These are phyloP conservation scores for Achlya flavicornis DNA, from an alignment of 2,888 invertebrate genomes.

Conservation along the genomic window DNA sequence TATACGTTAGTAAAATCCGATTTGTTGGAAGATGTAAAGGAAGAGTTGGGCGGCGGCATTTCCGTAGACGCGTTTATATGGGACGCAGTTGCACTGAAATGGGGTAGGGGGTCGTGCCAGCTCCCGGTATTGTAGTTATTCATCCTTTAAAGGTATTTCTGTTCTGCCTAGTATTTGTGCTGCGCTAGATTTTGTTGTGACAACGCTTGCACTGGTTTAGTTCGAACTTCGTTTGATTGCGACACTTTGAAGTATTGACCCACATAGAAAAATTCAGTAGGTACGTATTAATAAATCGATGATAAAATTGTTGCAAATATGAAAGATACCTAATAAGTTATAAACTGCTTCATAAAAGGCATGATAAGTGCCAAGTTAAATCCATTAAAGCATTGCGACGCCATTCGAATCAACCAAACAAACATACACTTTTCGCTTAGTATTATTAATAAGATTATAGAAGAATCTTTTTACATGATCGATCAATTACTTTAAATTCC, in stretches of 20 bases:
- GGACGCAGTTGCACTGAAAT: constrained; percentile 28
- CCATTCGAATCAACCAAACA: too few species aligned
- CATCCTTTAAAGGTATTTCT: constrained; percentile 2
- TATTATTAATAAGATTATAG: too few species aligned
- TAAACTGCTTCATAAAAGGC: too few species aligned
- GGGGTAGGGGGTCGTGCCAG: constrained; percentile 24
- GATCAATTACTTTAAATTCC: neutral
- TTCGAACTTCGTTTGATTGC: neutral
- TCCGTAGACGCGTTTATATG: constrained; percentile 26
- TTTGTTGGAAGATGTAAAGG: constrained; percentile 17
- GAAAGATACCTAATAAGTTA: too few species aligned
- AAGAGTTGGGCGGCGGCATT: constrained; percentile 30
- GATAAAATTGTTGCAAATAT: too few species aligned
- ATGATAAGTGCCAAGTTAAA: too few species aligned
- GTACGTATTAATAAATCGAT: too few species aligned
- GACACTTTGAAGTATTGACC: neutral
- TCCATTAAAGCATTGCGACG: too few species aligned
- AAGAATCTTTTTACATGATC: too few species aligned
- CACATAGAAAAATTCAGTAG: neutral
- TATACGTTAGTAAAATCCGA: constrained; percentile 16
- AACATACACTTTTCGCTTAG: too few species aligned
- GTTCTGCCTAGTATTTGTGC: neutral
- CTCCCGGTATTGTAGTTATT: neutral
- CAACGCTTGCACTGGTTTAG: neutral
- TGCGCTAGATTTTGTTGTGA: constrained; percentile 1